Base-by-base conservation (phyloP, 2,888 invertebrate genomes). In the Idaea aversata region DNA sequence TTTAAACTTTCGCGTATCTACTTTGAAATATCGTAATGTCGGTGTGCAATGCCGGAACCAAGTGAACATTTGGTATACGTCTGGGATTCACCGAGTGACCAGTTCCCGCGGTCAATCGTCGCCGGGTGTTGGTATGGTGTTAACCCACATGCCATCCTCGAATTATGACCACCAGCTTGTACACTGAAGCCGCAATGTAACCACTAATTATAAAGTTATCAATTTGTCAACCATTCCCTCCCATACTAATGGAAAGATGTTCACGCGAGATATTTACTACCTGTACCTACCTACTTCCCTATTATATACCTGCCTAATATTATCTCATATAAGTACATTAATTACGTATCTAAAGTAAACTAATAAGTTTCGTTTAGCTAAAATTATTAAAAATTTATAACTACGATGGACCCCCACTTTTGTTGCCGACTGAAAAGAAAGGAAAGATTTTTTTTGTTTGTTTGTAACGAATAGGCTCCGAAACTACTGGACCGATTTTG, bases 181-280 rank as follows among this genome's bases (percentile, higher is more conserved):
- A 71, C 34, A 59, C 59, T 25, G 34, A 59, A 79, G 73, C 83
- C 83, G 65, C 83, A 79, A 73, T 67, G 68, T 77, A 82, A 88
- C 88, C 87, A 82, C 87, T 86, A 88, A 87, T 88, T 88, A 85
- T 78, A 76, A 83, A 78, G 77, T 81, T 84, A 85, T 83, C 79
- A 84, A 85, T 85, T 84, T 86, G 84, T 86, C 84, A 87, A 85
- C 85, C 80, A 80, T 70, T 80, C 80, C 78, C 75, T 63, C 57
- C 6, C 25, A 58, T 58, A 25, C 6, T 25, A 59, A 15, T 13
- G 25, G 13, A 25, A 59, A 25, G 25, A 34, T 34, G 3, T 34
- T 34, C 59, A 25, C 7, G 16, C 6, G 5, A 58, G 38, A 25
- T 25, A 25, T 25, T 25, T 25, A 25, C 25, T 25, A 25, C 25